Base-by-base conservation (phyloP, 1,140 invertebrate species). In the Drosophila bocqueti region DNA sequence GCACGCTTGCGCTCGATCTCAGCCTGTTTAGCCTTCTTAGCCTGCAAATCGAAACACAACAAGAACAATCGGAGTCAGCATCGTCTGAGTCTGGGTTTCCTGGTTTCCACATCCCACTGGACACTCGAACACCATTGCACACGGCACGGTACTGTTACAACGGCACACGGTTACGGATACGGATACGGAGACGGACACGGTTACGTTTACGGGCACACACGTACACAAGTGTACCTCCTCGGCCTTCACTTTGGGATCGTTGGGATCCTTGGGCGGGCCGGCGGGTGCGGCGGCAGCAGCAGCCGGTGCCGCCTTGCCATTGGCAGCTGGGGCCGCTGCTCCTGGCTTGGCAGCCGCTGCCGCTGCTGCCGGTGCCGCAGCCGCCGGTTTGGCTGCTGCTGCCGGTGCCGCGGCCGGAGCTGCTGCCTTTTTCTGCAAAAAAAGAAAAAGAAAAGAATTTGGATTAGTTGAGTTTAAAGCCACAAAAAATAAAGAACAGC, bases 1-100 rank as follows among this genome's bases (percentile, higher is more conserved):
- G 97, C 97, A 94, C 97, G 97, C 95, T 98, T 98, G 95, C 97
- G 96, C 94, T 98, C 97, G 93, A 98, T 98, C 93, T 98, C 97
- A 93, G 96, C 96, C 95, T 98, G 97, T 95, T 98, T 98, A 95
- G 96, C 97, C 96, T 97, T 98, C 95, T 97, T 97, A 95, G 96
- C 96, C 96, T 97, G 78, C 34, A 68, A 79, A 66, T 45, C 29
- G 74, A 47, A 55, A 26, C 38, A 26, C 43, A 24, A 42, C 43
- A 18, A 42, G 43, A 29, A 81, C 29, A 45, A 21, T 47, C 31
- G 49, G n/a, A 8, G n/a, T 55, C 71, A 63, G 72, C 49, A 43
- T n/a, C 36, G 26, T 24, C 24, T 24, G 24, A 24, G 1, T 8
- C 26, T 4, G 6, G 21, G 11, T 29, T 29, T 29, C 38, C 54